Base-by-base conservation (phyloP, 2,888 invertebrate genomes). In the Drosophila prolongata region DNA sequence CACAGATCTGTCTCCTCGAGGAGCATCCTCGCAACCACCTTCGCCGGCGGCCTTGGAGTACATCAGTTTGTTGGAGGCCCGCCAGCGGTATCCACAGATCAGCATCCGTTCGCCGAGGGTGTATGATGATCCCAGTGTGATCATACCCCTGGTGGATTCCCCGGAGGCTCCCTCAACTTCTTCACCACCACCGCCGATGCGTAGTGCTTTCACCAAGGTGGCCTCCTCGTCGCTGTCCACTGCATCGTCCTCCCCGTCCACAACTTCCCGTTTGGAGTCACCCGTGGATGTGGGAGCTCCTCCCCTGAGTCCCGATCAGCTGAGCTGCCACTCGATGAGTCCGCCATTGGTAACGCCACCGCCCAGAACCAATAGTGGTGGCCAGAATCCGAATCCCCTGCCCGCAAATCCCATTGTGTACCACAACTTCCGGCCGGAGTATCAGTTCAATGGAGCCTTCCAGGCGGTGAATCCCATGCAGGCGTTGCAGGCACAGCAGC, bases 181-280 rank as follows among this genome's bases (percentile, higher is more conserved):
- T 0, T 76, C 77, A 0, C 77, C 81, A n/a, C 77, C 77, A 50
- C 84, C 90, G 4, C 89, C 89, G 1, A 43, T 90, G 53, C 95
- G 95, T 86, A 97, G 97, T 92, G 97, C 97, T 8, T 97, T 97
- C 87, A 97, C 97, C 1, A 97, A 97, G 93, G 97, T 97, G 13
- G 79, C 89, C 42, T 87, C 90, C 14, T 87, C 90, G 9, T 87
- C 84, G 53, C 57, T 87, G 19, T 85, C 85, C 57, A 83, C 86
- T 1, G 47, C 69, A 13, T 85, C 85, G 0, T 80, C 83, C 9
- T 87, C 84, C 6, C 80, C 86, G 0, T 85, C 85, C 34, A 78
- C 77, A 13, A 79, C 81, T 3, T 86, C 82, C 37, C 92, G 69
- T 57, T 90, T 80, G 50, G 91, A 91, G 59, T 92, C 90, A 10